These are phyloP conservation scores for Corydoras maculifer DNA, from an alignment of 2,113 vertebrate genomes.

Conservation along the genomic window DNA sequence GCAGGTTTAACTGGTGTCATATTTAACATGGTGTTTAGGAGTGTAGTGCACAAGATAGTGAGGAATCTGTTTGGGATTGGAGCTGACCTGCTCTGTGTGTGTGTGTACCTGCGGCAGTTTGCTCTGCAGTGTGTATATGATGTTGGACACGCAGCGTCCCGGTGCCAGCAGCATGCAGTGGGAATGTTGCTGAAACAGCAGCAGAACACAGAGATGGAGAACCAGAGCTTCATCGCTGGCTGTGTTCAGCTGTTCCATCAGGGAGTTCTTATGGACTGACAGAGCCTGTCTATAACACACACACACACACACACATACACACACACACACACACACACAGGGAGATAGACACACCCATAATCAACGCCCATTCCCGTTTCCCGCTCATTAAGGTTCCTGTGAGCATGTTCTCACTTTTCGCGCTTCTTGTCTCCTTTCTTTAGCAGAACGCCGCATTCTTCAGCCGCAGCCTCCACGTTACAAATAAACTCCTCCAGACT, in stretches of 20 bases:
- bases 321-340: not conserved
- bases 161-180: slow-evolving; percentile 91
- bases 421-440: slow-evolving; percentile 94
- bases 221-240: slow-evolving; percentile 88
- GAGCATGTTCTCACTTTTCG: slow-evolving; percentile 71
- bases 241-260: slow-evolving; percentile 81
- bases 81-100: not conserved
- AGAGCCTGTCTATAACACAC: slow-evolving; percentile 73
- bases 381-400: not conserved
- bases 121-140: slow-evolving; percentile 75
- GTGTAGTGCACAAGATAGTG: not conserved
- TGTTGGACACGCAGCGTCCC: slow-evolving; percentile 89
- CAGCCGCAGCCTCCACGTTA: slow-evolving; percentile 74
- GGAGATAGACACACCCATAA: too few relatives aligned
- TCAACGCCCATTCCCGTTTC: too few relatives aligned
- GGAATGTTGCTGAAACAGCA: slow-evolving; percentile 83
- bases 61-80: too few relatives aligned
- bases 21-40: not conserved
- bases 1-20: not conserved
- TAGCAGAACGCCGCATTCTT: slow-evolving; percentile 85
- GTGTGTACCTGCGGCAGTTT: slow-evolving; percentile 76
- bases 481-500: slow-evolving; percentile 85
- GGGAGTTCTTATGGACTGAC: slow-evolving; percentile 84
- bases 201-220: slow-evolving; percentile 83
- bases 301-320: slow-evolving; percentile 20